Conservation (phyloP, 2,888 invertebrate species). For the Napeogenes inachia region DNA sequence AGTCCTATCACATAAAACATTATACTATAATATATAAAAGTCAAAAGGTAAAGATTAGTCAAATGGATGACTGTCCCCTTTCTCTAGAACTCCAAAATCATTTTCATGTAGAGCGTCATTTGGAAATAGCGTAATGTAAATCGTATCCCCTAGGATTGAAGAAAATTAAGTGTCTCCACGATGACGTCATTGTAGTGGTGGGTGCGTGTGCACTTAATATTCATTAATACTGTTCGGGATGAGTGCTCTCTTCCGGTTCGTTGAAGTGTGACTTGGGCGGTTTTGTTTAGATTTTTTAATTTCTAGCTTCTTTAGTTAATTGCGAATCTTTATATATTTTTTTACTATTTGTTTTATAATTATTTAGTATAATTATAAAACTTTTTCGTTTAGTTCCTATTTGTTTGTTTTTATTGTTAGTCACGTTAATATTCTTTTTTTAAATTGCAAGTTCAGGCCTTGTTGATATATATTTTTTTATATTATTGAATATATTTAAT, state of each 20-base stretch:
- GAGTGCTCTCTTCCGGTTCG: constrained; percentile 54
- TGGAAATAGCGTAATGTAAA: constrained; percentile 30
- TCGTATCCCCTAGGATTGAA: constrained; percentile 33
- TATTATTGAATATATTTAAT: too few species aligned
- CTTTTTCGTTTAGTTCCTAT: too few species aligned
- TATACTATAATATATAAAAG: too few species aligned
- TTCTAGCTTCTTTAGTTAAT: constrained; percentile 10
- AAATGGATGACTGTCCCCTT: neutral
- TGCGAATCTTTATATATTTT: neutral
- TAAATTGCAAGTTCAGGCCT: neutral
- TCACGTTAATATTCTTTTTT: neutral
- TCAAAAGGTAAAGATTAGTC: neutral
- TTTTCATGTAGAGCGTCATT: constrained; percentile 27
- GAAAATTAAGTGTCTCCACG: constrained; percentile 45
- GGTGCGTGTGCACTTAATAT: constrained; percentile 62
- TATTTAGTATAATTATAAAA: neutral
- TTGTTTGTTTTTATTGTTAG: neutral
- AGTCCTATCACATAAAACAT: too few species aligned
- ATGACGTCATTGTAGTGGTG: constrained; percentile 39
- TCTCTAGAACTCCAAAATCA: constrained; percentile 22
- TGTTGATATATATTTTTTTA: too few species aligned
- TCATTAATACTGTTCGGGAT: constrained; percentile 61
- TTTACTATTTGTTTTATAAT: neutral
- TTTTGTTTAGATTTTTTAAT: constrained; percentile 40
- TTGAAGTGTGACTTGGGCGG: constrained; percentile 42